Evolutionary conservation across 2,797 vertebrate genomes (phyloP), one percentile per base, ranked within the genome.

Genomic region (Meriones psammophilus): DNA sequence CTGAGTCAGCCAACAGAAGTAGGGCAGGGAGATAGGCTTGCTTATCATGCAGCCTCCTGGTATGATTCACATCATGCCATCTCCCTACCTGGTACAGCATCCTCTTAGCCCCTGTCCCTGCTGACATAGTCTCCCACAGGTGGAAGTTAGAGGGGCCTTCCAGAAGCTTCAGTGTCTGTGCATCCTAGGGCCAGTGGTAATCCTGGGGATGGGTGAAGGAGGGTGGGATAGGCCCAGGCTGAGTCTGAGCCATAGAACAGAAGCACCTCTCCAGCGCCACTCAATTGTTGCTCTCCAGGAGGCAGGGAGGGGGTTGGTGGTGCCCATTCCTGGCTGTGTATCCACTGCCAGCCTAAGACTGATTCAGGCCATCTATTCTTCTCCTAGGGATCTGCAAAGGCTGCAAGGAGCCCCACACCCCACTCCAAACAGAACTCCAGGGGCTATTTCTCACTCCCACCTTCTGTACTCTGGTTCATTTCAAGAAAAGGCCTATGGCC

Each of bases 11-110:
- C 77, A 88, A 33, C 5, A 24, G 62, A 28, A 42, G 36, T 0
- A 0, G 56, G 28, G 8, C 28, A 26, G 9, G 5, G 3, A 14
- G 39, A 39, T 0, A 0, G 71, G 4, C 10, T 26, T 85, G 30
- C 84, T 83, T 7, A 14, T 54, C n/a, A 39, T 18, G 2, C 2
- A 3, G 86, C 50, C 46, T 68, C 80, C 88, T 3, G 39, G 15
- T 17, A 3, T 46, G 0, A 14, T 71, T 33, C 46, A 10, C 14
- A 24, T 36, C 9, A 50, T 0, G 14, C 50, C 50, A 54, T 18
- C 78, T 68, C 58, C n/a, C 71, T 22, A 36, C 24, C 89, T 39
- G n/a, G 28, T 3, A 0, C 42, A 33, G 4, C 36, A 13, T 54
- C 33, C 18, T 36, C 17, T 5, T 6, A 36, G 36, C 10, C 28